phyloP scores from a whole-genome alignment of 2,113 vertebrate species.

The Hippopotamus amphibius region DNA sequence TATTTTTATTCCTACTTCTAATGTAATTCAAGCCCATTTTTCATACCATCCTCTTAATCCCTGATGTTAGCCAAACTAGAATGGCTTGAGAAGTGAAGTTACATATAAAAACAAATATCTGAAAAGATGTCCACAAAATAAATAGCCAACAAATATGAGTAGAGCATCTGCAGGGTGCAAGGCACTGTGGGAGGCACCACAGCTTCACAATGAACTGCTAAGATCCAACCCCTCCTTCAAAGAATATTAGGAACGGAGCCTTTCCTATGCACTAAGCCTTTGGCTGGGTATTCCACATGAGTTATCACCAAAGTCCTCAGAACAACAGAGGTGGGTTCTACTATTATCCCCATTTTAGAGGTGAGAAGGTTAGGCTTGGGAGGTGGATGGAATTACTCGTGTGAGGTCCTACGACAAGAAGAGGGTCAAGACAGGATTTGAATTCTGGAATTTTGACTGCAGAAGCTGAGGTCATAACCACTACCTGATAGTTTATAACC shows the following conservation, averaged over 20 bases:
- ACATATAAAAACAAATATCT: neutral
- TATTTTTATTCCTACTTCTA: neutral
- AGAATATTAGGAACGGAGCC: neutral
- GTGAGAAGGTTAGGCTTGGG: neutral
- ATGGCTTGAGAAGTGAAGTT: neutral
- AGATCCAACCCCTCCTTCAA: neutral
- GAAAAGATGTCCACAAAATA: neutral
- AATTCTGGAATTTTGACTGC: slow-evolving; percentile 3
- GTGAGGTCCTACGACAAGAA: neutral
- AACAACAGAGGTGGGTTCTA: neutral
- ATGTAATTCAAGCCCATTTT: slow-evolving; percentile 5
- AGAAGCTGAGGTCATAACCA: neutral
- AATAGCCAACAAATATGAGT: neutral
- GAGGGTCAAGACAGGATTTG: neutral
- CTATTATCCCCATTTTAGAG: neutral
- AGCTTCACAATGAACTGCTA: neutral
- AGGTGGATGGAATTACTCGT: neutral
- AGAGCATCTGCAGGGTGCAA: neutral
- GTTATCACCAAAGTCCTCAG: neutral
- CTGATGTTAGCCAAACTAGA: neutral
- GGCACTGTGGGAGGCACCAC: neutral
- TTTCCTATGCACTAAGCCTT: neutral
- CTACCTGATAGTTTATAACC: neutral
- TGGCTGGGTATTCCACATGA: neutral
- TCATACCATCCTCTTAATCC: neutral